These are phyloP conservation scores for Galago senegalensis DNA, from an alignment of 2,797 vertebrate genomes.

Conservation along the genomic window DNA sequence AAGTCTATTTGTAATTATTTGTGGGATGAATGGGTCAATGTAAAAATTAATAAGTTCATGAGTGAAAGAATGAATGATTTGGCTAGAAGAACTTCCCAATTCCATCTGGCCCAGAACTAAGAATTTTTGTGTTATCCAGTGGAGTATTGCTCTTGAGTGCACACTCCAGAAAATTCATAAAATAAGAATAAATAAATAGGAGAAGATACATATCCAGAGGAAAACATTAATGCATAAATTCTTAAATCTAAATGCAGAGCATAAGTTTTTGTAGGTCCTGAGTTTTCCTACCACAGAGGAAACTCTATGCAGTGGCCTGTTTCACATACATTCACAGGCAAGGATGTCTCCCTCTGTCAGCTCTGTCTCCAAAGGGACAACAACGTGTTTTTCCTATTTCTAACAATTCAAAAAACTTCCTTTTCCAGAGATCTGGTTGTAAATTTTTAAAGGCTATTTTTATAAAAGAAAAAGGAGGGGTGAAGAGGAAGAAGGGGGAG, in stretches of 20 bases:
- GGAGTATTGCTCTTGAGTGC: not conserved
- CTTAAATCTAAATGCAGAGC: not conserved
- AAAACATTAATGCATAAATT: not conserved
- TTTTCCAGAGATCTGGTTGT: not conserved
- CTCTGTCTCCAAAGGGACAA: not conserved
- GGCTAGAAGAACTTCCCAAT: not conserved
- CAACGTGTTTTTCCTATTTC: not conserved
- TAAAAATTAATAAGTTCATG: not conserved
- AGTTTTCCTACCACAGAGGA: not conserved
- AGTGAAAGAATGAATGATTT: not conserved
- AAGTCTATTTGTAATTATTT: not conserved
- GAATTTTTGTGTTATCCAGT: not conserved
- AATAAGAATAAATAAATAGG: not conserved
- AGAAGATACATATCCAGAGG: not conserved
- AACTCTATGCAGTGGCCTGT: not conserved
- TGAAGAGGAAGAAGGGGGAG: not conserved
- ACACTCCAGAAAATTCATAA: not conserved
- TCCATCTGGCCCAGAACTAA: not conserved
- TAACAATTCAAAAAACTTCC: not conserved
- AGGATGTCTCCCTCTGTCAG: not conserved
- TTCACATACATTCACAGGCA: not conserved
- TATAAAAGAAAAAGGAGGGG: not conserved
- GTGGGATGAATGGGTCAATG: constrained; percentile 21
- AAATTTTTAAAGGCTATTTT: constrained; percentile 7
- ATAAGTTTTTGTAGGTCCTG: no score